phyloP scores from a whole-genome alignment of 35 echinoderm and acorn worm genomes.

The Nesometra sesokonis region DNA sequence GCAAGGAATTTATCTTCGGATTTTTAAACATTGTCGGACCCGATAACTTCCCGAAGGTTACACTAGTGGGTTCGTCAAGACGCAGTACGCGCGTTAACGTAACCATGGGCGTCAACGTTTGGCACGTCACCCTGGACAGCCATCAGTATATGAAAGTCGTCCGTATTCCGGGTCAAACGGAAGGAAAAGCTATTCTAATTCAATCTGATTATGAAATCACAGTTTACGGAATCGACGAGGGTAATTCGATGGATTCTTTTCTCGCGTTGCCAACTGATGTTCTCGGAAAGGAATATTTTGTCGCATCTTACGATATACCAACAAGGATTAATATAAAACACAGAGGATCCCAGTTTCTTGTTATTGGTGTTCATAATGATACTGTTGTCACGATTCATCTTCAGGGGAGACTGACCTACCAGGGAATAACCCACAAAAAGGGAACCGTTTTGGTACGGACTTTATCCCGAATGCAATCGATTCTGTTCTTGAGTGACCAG shows the following conservation, averaged over 20 bases:
- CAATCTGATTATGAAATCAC: constrained; percentile 54
- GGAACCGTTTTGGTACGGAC: constrained; percentile 18
- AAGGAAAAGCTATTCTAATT: constrained; percentile 31
- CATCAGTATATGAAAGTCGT: not conserved
- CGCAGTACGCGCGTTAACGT: constrained; percentile 30
- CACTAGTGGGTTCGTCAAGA: constrained; percentile 57
- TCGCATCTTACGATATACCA: constrained; percentile 55
- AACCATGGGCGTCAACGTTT: not conserved
- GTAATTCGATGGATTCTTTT: constrained; percentile 72
- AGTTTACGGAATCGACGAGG: constrained; percentile 53
- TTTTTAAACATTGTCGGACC: constrained; percentile 51
- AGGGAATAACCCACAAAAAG: constrained; percentile 6
- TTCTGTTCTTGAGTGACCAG: constrained; percentile 35
- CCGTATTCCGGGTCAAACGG: not conserved
- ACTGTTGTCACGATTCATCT: constrained; percentile 41
- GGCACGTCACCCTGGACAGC: not conserved
- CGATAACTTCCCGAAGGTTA: constrained; percentile 30
- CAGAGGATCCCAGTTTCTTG: constrained; percentile 64
- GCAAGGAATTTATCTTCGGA: constrained; percentile 70
- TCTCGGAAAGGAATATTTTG: constrained; percentile 69
- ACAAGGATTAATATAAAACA: constrained; percentile 29
- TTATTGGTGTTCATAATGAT: constrained; percentile 43
- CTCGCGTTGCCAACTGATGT: constrained; percentile 60
- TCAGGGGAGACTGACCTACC: not conserved
- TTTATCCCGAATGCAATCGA: constrained; percentile 31